phyloP scores from a whole-genome alignment of 35 echinoderm and acorn worm genomes.

The Strongylocentrotus purpuratus region DNA sequence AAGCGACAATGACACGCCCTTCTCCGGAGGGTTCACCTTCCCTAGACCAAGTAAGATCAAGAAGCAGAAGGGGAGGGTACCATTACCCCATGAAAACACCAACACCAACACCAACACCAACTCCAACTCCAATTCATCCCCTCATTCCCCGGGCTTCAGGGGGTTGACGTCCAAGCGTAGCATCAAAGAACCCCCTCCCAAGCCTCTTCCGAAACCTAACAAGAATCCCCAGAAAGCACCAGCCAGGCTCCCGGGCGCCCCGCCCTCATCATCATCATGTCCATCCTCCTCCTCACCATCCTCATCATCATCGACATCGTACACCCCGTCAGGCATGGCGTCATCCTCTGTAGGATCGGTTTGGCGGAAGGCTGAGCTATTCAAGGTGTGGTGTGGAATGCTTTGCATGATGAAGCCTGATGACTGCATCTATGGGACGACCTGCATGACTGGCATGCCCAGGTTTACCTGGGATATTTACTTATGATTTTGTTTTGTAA shows the following conservation, averaged over 20 bases:
- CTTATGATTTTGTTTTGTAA: neutral
- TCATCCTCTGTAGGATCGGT: conserved; percentile 38
- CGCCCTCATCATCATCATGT: neutral
- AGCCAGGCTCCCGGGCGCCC: neutral
- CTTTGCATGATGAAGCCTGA: neutral
- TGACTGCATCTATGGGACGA: neutral
- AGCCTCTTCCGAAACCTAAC: conserved; percentile 27
- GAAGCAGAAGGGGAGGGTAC: conserved; percentile 7
- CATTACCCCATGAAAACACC: neutral
- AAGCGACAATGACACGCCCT: neutral
- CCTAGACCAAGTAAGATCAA: conserved; percentile 42
- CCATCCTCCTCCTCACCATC: conserved; percentile 2
- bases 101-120: neutral
- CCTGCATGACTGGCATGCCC: neutral
- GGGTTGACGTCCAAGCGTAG: conserved; percentile 14
- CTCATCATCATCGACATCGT: conserved; percentile 22
- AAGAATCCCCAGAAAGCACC: conserved; percentile 33
- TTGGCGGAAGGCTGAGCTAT: conserved; percentile 24
- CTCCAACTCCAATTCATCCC: neutral
- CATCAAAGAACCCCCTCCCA: conserved; percentile 40
- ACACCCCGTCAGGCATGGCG: conserved; percentile 6
- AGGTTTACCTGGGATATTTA: neutral
- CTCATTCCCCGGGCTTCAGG: neutral
- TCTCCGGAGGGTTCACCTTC: conserved; percentile 34
- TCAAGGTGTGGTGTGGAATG: conserved; percentile 34